Evolutionary conservation across 2,797 vertebrate species (phyloP).

Genomic region (Bovichtus variegatus): DNA sequence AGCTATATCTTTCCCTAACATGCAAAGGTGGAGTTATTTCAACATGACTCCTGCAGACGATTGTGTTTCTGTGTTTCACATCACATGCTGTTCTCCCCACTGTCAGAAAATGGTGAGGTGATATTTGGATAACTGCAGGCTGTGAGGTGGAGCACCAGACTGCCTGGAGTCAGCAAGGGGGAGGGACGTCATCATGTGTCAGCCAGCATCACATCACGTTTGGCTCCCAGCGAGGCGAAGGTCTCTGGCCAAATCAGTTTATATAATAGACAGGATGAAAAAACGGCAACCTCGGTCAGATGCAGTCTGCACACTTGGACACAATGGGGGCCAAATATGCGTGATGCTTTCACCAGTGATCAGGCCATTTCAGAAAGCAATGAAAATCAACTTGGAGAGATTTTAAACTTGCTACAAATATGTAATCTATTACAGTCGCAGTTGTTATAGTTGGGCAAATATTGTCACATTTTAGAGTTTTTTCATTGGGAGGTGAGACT

Average conservation of each 20-base stretch:
- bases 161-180: slow-evolving; percentile 57
- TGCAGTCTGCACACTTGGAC: slow-evolving; percentile 49
- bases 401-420: not conserved
- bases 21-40: slow-evolving; percentile 29
- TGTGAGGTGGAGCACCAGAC: slow-evolving; percentile 69
- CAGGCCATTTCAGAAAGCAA: not conserved
- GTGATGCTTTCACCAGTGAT: slow-evolving; percentile 38
- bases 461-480: not conserved
- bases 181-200: slow-evolving; percentile 73
- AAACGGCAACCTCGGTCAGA: slow-evolving; percentile 62
- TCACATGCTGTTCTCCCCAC: slow-evolving; percentile 43
- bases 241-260: slow-evolving; percentile 79
- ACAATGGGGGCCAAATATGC: slow-evolving; percentile 49
- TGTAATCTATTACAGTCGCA: not conserved
- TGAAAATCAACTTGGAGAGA: slow-evolving; percentile 9
- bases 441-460: not conserved
- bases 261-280: slow-evolving; percentile 69
- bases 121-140: slow-evolving; percentile 72
- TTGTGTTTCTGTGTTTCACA: slow-evolving; percentile 50
- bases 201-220: slow-evolving; percentile 77
- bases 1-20: slow-evolving; percentile 29
- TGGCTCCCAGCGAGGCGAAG: slow-evolving; percentile 72
- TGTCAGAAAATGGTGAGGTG: slow-evolving; percentile 58
- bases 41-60: slow-evolving; percentile 24
- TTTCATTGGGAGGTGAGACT: slow-evolving; percentile 1